Conservation (phyloP, 2,113 vertebrate species). For the Connochaetes taurinus region DNA sequence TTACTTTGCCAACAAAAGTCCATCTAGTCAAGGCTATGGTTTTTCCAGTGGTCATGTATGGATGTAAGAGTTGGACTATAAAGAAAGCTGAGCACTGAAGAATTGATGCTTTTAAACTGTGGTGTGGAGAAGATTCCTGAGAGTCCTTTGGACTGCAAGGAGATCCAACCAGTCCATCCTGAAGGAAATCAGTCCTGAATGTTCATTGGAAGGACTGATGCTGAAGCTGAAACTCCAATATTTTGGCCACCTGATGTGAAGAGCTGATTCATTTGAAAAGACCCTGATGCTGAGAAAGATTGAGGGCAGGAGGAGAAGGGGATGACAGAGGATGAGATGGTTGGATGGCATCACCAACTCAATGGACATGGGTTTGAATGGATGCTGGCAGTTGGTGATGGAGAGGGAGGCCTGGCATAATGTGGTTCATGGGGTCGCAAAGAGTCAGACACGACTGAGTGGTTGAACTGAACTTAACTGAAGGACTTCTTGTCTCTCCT, state of each 20-base stretch:
- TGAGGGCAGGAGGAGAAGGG: not conserved
- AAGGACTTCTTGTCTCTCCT: not conserved
- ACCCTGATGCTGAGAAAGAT: not conserved
- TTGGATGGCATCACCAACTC: not conserved
- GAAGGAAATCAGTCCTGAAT: not conserved
- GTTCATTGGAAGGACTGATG: not conserved
- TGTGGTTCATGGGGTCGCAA: accelerated
- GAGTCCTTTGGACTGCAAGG: too few species aligned
- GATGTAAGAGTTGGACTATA: not conserved
- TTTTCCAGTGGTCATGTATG: not conserved
- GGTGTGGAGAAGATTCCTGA: not conserved
- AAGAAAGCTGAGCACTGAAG: not conserved
- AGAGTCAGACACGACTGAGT: not conserved
- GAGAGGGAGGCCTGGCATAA: not conserved
- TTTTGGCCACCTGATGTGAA: not conserved
- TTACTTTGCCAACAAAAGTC: not conserved
- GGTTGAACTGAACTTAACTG: not conserved
- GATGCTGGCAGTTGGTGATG: not conserved
- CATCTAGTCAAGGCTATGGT: not conserved
- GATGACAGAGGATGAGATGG: not conserved
- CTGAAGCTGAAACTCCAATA: not conserved
- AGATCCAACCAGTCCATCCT: too few species aligned
- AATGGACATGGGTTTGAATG: not conserved
- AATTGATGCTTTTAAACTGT: not conserved
- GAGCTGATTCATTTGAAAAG: not conserved